Evolutionary conservation across 2,797 vertebrate species (phyloP).

Genomic region (Gila robusta): DNA sequence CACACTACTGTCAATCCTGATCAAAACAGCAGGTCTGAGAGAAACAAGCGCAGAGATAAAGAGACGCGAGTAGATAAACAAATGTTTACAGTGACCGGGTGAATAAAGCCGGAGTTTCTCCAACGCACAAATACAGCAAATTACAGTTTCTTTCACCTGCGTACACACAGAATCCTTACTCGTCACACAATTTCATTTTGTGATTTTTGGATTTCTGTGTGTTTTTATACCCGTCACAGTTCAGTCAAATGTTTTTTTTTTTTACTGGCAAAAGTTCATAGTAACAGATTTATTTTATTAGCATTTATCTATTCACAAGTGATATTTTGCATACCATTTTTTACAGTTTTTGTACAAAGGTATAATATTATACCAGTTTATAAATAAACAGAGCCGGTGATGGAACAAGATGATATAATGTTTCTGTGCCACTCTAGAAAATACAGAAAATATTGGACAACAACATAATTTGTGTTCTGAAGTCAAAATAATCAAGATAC

Average conservation of each 20-base stretch:
- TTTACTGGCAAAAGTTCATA: conserved; percentile 88
- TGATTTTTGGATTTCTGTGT: conserved; percentile 72
- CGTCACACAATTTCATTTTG: background rate
- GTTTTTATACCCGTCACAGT: conserved; percentile 77
- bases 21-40: conserved; percentile 73
- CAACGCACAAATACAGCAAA: too few relatives aligned
- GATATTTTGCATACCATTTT: conserved; percentile 85
- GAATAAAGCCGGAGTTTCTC: conserved; percentile 24
- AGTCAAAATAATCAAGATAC: too few relatives aligned
- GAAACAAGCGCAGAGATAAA: conserved; percentile 73
- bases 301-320: conserved; percentile 82
- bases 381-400: conserved; percentile 84
- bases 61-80: conserved; percentile 72
- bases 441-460: background rate
- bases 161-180: too few relatives aligned
- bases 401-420: conserved; percentile 64
- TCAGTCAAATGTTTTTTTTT: conserved; percentile 70
- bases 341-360: conserved; percentile 87
- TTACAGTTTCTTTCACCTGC: too few relatives aligned
- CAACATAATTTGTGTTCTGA: too few relatives aligned
- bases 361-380: conserved; percentile 86
- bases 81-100: conserved; percentile 72
- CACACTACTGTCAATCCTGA: conserved; percentile 71
- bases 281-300: conserved; percentile 78
- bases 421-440: background rate